Evolutionary conservation across 2,113 vertebrate species (phyloP).

Genomic region (Halichoeres trimaculatus): DNA sequence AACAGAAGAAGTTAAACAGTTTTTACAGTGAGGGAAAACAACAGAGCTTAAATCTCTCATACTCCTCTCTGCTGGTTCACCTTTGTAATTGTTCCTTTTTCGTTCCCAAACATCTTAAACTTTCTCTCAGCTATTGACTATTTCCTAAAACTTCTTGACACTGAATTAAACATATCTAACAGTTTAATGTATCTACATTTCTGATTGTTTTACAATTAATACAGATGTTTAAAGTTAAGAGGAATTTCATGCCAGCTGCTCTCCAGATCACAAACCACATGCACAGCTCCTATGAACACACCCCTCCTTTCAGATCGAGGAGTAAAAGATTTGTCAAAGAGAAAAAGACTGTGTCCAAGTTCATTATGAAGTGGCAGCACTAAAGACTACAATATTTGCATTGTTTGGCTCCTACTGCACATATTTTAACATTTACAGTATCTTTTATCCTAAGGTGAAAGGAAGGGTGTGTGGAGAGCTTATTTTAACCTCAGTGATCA

Average conservation of each 20-base stretch:
- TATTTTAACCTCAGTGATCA: slow-evolving; percentile 5
- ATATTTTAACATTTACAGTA: slow-evolving; percentile 6
- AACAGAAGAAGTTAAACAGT: not conserved
- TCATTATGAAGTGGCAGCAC: slow-evolving; percentile 10
- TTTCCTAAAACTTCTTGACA: slow-evolving; percentile 42
- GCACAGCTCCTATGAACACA: not conserved
- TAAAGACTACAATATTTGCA: slow-evolving; percentile 25
- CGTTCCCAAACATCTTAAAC: slow-evolving; percentile 14
- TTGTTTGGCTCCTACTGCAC: slow-evolving; percentile 20
- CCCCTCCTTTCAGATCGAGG: slow-evolving; percentile 47
- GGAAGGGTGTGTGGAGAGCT: slow-evolving; percentile 23
- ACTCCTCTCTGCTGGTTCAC: slow-evolving; percentile 9
- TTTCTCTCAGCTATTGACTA: slow-evolving; percentile 23
- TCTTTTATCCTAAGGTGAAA: slow-evolving; percentile 50
- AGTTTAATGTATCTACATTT: slow-evolving; percentile 40
- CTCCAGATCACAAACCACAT: slow-evolving; percentile 24
- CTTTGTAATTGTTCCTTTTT: not conserved
- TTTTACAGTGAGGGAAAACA: slow-evolving; percentile 33
- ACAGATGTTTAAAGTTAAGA: slow-evolving; percentile 15
- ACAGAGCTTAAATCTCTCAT: slow-evolving; percentile 25
- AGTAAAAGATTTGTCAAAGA: slow-evolving; percentile 43
- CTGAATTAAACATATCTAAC: slow-evolving; percentile 38
- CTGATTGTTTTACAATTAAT: slow-evolving; percentile 47
- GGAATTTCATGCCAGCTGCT: slow-evolving; percentile 14
- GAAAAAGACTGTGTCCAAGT: not conserved